phyloP scores from a whole-genome alignment of 2,797 vertebrate species.

The Phataginus tetradactyla region DNA sequence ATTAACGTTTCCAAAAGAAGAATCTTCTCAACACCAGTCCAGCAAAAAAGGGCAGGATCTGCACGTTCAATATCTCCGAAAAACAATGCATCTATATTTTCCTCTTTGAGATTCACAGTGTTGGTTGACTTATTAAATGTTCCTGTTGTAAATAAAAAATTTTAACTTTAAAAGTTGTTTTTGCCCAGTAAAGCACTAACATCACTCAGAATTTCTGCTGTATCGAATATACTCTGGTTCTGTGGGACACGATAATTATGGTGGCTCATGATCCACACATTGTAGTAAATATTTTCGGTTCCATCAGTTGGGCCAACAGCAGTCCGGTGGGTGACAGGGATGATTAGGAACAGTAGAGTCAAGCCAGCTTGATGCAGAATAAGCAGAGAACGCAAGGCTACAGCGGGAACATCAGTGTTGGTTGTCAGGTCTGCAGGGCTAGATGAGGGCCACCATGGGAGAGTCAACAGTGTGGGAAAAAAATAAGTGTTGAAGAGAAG shows the following conservation, averaged over 20 bases:
- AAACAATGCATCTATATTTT: conserved; percentile 18
- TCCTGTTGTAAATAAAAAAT: neutral
- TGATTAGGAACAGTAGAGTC: neutral
- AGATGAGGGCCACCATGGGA: neutral
- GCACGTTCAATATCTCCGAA: neutral
- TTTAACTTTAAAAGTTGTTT: neutral
- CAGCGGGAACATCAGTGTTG: neutral
- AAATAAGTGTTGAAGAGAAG: neutral
- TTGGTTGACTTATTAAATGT: neutral
- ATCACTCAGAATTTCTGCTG: neutral
- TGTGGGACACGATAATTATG: neutral
- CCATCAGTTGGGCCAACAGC: neutral
- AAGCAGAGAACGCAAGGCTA: neutral
- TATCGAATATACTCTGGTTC: neutral
- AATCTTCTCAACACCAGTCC: neutral
- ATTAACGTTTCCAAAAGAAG: conserved; percentile 11
- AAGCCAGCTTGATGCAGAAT: neutral
- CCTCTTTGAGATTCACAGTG: neutral
- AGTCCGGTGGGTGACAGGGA: neutral
- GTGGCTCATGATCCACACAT: neutral
- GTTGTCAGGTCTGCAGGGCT: neutral
- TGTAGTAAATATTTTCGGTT: neutral
- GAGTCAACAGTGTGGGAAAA: neutral
- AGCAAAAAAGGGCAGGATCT: neutral
- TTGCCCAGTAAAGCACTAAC: neutral